Evolutionary conservation across 2,888 invertebrate genomes (phyloP).

Genomic region (Silvanus unidentatus): DNA sequence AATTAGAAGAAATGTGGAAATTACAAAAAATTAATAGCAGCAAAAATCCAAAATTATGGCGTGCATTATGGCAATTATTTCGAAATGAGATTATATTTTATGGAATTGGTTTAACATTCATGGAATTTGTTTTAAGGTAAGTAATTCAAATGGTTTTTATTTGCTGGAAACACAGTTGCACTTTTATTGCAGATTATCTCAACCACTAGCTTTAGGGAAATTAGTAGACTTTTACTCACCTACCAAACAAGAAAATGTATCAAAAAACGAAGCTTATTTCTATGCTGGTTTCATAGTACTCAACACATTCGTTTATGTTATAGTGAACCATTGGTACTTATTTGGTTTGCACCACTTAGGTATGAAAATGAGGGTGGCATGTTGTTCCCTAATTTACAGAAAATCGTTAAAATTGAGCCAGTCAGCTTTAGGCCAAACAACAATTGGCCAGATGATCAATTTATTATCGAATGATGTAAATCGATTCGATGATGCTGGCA

Average conservation of each 20-base stretch:
- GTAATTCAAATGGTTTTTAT: neutral
- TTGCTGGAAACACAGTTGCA: neutral
- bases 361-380: slow-evolving; percentile 78
- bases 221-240: slow-evolving; percentile 30
- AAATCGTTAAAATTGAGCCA: slow-evolving; percentile 66
- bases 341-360: slow-evolving; percentile 74
- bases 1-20: slow-evolving; percentile 41
- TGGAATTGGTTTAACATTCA: slow-evolving; percentile 27
- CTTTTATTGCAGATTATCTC: slow-evolving; percentile 26
- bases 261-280: slow-evolving; percentile 25
- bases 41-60: slow-evolving; percentile 29
- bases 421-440: slow-evolving; percentile 78
- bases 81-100: slow-evolving; percentile 29
- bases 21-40: slow-evolving; percentile 28
- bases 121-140: slow-evolving; percentile 34
- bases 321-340: slow-evolving; percentile 71
- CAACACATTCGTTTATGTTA: slow-evolving; percentile 56
- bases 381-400: slow-evolving; percentile 76
- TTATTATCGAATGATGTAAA: slow-evolving; percentile 79
- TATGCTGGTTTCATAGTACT: slow-evolving; percentile 28
- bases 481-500: slow-evolving; percentile 72
- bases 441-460: slow-evolving; percentile 54
- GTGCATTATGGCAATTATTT: slow-evolving; percentile 34
- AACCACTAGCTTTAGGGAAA: slow-evolving; percentile 31
- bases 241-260: slow-evolving; percentile 20